phyloP scores from a whole-genome alignment of 2,113 vertebrate species.

The Lethenteron reissneri region DNA sequence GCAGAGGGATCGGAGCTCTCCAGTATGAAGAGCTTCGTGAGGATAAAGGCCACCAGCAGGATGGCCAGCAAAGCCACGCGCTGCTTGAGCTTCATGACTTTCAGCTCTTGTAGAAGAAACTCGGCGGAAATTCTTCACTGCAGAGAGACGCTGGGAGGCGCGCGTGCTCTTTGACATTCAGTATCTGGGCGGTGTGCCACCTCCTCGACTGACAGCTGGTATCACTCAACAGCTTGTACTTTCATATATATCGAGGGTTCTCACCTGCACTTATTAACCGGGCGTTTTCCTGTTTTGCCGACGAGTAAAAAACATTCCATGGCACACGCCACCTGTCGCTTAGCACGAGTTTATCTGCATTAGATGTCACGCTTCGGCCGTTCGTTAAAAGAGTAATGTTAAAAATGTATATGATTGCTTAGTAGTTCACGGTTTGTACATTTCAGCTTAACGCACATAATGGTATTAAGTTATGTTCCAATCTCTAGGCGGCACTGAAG shows the following conservation, averaged over 20 bases:
- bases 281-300: not conserved
- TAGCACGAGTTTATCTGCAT: too few species aligned
- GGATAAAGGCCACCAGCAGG: slow-evolving; percentile 77
- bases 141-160: not conserved
- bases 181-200: not conserved
- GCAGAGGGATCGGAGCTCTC: slow-evolving; percentile 81
- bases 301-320: too few species aligned
- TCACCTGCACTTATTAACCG: not conserved
- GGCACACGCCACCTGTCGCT: too few species aligned
- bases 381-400: too few species aligned
- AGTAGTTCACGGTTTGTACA: too few species aligned
- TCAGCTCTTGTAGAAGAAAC: not conserved
- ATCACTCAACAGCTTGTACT: slow-evolving; percentile 3
- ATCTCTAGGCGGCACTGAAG: too few species aligned
- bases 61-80: slow-evolving; percentile 69
- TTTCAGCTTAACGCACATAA: too few species aligned
- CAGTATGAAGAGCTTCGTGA: slow-evolving; percentile 89
- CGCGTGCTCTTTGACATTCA: slow-evolving; percentile 12
- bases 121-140: not conserved
- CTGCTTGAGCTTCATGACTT: slow-evolving; percentile 91
- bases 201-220: not conserved
- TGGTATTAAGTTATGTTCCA: too few species aligned
- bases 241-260: not conserved
- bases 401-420: too few species aligned
- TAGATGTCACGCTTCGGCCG: too few species aligned